phyloP scores from a whole-genome alignment of 2,113 vertebrate species.

The Nerophis lumbriciformis region DNA sequence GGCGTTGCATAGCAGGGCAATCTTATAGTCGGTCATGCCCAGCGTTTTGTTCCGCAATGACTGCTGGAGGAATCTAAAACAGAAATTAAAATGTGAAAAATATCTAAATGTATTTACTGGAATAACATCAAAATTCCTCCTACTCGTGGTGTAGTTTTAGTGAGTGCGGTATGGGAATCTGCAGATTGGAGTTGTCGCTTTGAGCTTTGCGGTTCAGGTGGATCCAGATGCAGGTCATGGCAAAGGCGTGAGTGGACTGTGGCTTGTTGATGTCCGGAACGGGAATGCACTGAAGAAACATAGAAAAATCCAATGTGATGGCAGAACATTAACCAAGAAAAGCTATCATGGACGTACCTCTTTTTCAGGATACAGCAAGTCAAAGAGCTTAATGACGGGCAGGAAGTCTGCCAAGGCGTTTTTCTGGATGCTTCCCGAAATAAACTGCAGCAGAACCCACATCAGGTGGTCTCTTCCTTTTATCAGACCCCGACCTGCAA shows the following conservation, averaged over 20 bases:
- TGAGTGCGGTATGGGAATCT: slow-evolving; percentile 97
- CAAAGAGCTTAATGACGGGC: slow-evolving; percentile 98
- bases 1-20: slow-evolving; percentile 94
- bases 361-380: slow-evolving; percentile 96
- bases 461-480: slow-evolving; percentile 98
- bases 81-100: neutral
- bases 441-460: slow-evolving; percentile 98
- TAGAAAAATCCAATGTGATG: neutral
- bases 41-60: slow-evolving; percentile 92
- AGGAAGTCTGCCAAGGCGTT: slow-evolving; percentile 95
- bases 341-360: slow-evolving; percentile 71
- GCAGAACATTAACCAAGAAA: neutral
- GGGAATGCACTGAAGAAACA: slow-evolving; percentile 82
- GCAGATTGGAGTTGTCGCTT: slow-evolving; percentile 91
- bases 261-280: slow-evolving; percentile 99
- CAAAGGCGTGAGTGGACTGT: slow-evolving; percentile 96
- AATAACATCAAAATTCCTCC: neutral
- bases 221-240: slow-evolving; percentile 99
- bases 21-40: slow-evolving; percentile 98
- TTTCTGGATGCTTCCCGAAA: slow-evolving; percentile 98
- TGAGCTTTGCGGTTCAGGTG: slow-evolving; percentile 98
- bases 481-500: slow-evolving; percentile 95
- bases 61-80: slow-evolving; percentile 89
- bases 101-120: neutral
- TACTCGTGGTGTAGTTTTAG: slow-evolving; percentile 97